Evolutionary conservation across 2,888 invertebrate genomes (phyloP).

Genomic region (Sipha maydis): DNA sequence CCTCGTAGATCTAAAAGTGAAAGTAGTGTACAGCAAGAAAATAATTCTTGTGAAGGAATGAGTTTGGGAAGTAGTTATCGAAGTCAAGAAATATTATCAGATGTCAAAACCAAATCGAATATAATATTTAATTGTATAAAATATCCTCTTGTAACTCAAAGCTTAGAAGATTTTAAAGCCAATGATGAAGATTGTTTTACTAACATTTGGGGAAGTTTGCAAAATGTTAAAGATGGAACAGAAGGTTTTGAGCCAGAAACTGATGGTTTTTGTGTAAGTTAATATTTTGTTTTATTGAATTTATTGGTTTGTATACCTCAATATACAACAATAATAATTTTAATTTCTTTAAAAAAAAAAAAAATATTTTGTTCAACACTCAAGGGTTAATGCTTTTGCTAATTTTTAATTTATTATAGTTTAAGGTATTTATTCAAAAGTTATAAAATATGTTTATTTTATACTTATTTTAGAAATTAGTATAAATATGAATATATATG

Average conservation of each 20-base stretch:
- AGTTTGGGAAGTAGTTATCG: conserved; percentile 71
- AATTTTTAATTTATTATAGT: too few species aligned
- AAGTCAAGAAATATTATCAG: conserved; percentile 70
- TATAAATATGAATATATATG: not conserved
- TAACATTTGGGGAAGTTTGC: conserved; percentile 73
- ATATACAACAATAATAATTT: not conserved
- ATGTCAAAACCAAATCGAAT: conserved; percentile 66
- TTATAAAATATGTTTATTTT: too few species aligned
- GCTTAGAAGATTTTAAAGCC: conserved; percentile 68
- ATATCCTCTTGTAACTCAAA: conserved; percentile 66
- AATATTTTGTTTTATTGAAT: conserved; percentile 6
- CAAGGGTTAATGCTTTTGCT: too few species aligned
- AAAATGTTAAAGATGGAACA: conserved; percentile 51
- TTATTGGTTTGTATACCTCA: not conserved
- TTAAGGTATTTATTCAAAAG: not conserved
- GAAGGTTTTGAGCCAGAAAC: conserved; percentile 35
- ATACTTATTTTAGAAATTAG: not conserved
- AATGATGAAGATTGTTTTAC: conserved; percentile 65
- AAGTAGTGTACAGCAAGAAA: conserved; percentile 51
- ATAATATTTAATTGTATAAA: conserved; percentile 41
- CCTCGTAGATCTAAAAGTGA: conserved; percentile 56
- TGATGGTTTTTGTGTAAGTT: conserved; percentile 50
- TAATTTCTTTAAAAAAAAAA: conserved; percentile 2
- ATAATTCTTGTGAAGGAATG: conserved; percentile 70
- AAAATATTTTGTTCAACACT: not conserved